Percentiles rank a stretch among this genome's conserved stretches.
Evolutionary conservation across 2,113 vertebrate species (phyloP).

Genomic region (Bombycilla garrulus): DNA sequence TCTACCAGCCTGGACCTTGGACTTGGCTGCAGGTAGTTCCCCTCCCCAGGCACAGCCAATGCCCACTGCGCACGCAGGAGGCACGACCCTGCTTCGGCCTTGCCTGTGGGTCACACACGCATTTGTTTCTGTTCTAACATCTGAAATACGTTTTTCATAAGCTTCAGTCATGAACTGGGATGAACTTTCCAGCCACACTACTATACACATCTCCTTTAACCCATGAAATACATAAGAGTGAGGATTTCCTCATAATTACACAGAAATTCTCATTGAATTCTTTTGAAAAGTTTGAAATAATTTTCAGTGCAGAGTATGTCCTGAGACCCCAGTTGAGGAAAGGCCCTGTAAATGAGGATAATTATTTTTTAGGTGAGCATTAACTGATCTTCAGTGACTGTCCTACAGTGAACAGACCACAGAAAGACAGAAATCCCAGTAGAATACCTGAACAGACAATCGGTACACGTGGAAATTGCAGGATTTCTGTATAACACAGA

Average conservation of each 20-base stretch:
- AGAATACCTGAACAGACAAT: not conserved
- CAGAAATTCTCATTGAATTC: not conserved
- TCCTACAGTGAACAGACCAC: not conserved
- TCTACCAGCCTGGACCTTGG: not conserved
- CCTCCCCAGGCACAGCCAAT: not conserved
- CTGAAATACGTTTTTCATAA: not conserved
- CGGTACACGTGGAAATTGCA: accelerated
- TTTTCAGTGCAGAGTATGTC: not conserved
- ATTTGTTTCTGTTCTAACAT: not conserved
- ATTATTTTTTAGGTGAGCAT: not conserved
- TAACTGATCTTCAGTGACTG: not conserved
- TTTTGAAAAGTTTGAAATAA: not conserved
- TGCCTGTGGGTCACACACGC: accelerated
- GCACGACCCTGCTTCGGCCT: not conserved
- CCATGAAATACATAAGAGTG: not conserved
- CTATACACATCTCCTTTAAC: not conserved
- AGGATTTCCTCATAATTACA: not conserved
- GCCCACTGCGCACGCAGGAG: accelerated
- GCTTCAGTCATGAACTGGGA: not conserved
- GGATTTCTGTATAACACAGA: not conserved
- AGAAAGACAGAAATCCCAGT: not conserved
- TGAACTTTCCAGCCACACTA: not conserved
- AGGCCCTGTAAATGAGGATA: not conserved
- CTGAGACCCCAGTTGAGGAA: accelerated
- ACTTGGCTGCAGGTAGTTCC: not conserved